Evolutionary conservation across 2,113 vertebrate genomes (phyloP).

Genomic region (Micronycteris hirsuta): DNA sequence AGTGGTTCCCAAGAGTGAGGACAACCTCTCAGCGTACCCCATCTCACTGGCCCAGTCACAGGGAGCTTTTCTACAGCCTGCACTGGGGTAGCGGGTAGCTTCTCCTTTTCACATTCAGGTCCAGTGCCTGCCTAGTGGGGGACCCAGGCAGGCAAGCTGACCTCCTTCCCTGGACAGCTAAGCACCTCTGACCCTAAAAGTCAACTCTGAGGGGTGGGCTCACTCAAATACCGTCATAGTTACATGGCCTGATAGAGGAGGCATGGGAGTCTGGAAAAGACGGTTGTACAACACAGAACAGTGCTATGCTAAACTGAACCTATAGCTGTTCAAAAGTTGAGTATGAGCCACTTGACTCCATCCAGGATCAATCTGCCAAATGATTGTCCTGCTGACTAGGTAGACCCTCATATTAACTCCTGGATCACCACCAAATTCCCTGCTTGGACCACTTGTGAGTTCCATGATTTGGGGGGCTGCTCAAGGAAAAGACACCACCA

Average conservation of each 20-base stretch:
- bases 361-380: background rate
- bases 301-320: background rate
- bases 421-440: background rate
- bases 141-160: background rate
- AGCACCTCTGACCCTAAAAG: background rate
- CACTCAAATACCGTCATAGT: background rate
- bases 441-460: background rate
- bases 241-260: background rate
- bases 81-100: background rate
- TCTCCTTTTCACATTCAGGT: background rate
- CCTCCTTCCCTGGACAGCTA: background rate
- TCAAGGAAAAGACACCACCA: background rate
- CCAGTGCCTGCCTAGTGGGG: background rate
- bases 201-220: background rate
- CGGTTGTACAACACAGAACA: no score
- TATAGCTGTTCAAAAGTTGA: background rate
- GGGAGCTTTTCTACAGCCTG: background rate
- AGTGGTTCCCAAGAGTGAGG: background rate
- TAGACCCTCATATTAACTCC: background rate
- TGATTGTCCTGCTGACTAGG: background rate
- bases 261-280: background rate
- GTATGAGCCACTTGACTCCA: background rate
- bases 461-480: background rate
- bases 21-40: background rate
- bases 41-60: background rate